Conservation (phyloP, 2,797 vertebrate species). For the Serranus cabrilla region DNA sequence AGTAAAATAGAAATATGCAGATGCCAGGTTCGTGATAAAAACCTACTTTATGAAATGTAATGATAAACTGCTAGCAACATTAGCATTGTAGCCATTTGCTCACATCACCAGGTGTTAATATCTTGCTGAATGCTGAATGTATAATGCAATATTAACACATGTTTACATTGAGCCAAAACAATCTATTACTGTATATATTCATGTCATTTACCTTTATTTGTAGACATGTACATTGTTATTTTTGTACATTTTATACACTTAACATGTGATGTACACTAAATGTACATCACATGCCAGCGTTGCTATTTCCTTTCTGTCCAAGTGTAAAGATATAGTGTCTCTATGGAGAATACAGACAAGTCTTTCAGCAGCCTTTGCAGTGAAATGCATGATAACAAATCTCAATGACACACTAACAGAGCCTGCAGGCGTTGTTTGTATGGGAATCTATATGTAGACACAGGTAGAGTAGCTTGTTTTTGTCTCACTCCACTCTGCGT, state of each 20-base stretch:
- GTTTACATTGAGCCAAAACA: no score
- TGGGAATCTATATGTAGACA: slow-evolving; percentile 8
- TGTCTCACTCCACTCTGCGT: slow-evolving; percentile 13
- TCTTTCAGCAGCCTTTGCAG: neutral
- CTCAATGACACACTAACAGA: neutral
- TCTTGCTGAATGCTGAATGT: no score
- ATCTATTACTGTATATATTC: no score
- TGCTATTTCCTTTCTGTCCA: no score
- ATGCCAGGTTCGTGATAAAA: neutral
- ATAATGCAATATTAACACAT: no score
- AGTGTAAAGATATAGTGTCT: neutral
- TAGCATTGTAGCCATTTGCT: neutral
- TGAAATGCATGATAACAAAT: neutral
- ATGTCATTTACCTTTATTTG: no score
- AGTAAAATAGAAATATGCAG: neutral
- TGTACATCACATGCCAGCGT: neutral
- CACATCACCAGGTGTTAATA: neutral
- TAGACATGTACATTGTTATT: no score
- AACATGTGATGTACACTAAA: no score
- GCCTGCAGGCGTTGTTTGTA: neutral
- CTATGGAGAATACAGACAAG: neutral
- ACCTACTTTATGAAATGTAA: neutral
- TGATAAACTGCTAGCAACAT: neutral
- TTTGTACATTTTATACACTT: no score
- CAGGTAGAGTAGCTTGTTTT: slow-evolving; percentile 21